phyloP scores from a whole-genome alignment of 1,140 invertebrate species.

The Cylas formicarius region DNA sequence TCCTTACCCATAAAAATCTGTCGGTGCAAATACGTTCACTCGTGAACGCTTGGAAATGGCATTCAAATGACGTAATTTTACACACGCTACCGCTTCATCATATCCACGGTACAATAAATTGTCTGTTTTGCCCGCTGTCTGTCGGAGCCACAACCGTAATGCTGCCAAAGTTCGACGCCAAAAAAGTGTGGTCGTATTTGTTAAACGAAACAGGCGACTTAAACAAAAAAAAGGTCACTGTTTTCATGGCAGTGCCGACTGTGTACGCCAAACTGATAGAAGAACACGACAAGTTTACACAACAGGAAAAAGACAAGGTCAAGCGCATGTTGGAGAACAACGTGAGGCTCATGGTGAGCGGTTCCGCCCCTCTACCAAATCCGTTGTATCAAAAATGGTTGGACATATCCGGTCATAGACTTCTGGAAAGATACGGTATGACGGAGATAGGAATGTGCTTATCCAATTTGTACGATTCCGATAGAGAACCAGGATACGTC shows the following conservation, averaged over 20 bases:
- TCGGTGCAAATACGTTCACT: conserved; percentile 60
- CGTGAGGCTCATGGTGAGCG: conserved; percentile 70
- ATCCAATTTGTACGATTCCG: conserved; percentile 69
- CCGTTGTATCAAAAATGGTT: conserved; percentile 73
- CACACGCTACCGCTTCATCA: conserved; percentile 85
- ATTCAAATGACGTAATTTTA: conserved; percentile 63
- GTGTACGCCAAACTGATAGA: conserved; percentile 78
- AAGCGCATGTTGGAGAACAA: conserved; percentile 41
- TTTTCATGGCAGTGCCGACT: conserved; percentile 87
- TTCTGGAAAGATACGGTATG: conserved; percentile 91
- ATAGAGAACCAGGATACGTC: conserved; percentile 58
- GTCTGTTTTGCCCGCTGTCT: conserved; percentile 66
- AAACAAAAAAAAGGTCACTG: conserved; percentile 55
- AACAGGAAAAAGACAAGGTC: conserved; percentile 50
- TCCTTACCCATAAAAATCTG: conserved; percentile 72
- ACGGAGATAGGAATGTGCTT: conserved; percentile 84
- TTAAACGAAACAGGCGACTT: conserved; percentile 62
- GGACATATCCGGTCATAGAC: conserved; percentile 70
- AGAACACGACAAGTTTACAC: conserved; percentile 65
- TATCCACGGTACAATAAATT: conserved; percentile 81
- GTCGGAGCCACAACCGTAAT: conserved; percentile 66
- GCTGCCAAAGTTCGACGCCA: conserved; percentile 64
- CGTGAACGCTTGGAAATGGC: conserved; percentile 67
- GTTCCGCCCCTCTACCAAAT: conserved; percentile 72
- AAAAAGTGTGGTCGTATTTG: conserved; percentile 65